Evolutionary conservation across 2,113 vertebrate species (phyloP), one percentile per base, ranked within the genome.

Genomic region (Epinephelus lanceolatus): DNA sequence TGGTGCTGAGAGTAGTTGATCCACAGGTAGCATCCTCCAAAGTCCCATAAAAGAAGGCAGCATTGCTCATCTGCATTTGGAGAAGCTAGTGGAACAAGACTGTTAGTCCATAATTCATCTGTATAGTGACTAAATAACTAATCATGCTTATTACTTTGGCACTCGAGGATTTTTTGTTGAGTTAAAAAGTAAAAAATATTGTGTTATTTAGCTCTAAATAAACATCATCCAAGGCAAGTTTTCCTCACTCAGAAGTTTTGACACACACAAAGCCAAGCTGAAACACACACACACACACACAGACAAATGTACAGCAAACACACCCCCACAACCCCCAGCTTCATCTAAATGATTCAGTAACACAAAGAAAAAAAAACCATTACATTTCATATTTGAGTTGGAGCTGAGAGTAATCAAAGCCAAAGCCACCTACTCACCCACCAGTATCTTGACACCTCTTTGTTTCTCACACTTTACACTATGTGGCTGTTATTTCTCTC

Each of bases 381-480:
- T 71, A 17, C 17, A 70, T 89, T 88, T 83, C 47, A 57, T 72
- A 84, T 67, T 86, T 60, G 71, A 88, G 84, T 55, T 60, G 25
- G 8, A 65, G 84, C 72, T 61, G 70, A 76, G 87, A 57, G 72
- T 70, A 89, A 87, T 90, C 83, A 77, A 86, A 90, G 85, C 85
- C 85, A 86, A 25, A 86, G 57, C 87, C 90, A 70, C 87, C 88
- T 76, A 89, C 86, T 84, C 89, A 56, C 55, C 59, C 82, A 71
- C 78, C 85, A 42, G 45, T 63, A 80, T 89, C 87, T 86, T 72
- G 21, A 87, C 92, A 82, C 90, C 81, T 92, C 89, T 86, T 86
- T 91, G 86, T 90, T 90, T 92, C 80, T 92, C 86, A 82, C 86
- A 55, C 83, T 85, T 80, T 84, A 83, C 65, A 66, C 67, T 71